Conservation (phyloP, 2,888 invertebrate species). For the Chrysopilus asiliformis region DNA sequence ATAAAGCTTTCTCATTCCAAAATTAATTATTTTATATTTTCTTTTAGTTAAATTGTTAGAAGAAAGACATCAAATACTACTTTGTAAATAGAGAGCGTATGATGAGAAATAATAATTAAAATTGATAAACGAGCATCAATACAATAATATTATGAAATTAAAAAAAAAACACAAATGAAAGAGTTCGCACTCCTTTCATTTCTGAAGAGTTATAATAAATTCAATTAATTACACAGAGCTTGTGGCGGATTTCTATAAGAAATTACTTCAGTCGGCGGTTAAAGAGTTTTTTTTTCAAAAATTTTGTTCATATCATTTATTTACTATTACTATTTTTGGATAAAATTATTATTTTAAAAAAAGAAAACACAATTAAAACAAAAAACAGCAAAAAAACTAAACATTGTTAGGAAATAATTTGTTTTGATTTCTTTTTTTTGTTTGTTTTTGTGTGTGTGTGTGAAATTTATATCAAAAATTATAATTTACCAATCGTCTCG, state of each 20-base stretch:
- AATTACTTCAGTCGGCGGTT: conserved; percentile 15
- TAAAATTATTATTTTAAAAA: conserved; percentile 5
- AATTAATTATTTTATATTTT: conserved; percentile 2
- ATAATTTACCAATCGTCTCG: conserved; percentile 68
- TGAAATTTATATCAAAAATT: too few species aligned
- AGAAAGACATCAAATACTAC: conserved; percentile 8
- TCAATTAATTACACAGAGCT: conserved; percentile 24
- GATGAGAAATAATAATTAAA: background rate
- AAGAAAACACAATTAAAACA: too few species aligned
- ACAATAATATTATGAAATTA: background rate
- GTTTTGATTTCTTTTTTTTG: too few species aligned
- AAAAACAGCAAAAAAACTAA: too few species aligned
- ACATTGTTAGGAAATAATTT: too few species aligned
- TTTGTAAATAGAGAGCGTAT: conserved; percentile 8
- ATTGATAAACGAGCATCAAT: background rate
- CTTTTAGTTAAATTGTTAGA: conserved; percentile 8
- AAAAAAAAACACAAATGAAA: conserved; percentile 3
- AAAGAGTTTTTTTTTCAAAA: conserved; percentile 8
- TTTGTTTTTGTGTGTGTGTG: too few species aligned
- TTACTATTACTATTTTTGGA: conserved; percentile 14
- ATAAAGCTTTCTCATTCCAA: conserved; percentile 1
- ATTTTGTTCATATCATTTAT: conserved; percentile 5
- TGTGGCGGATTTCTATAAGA: conserved; percentile 35
- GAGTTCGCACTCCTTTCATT: conserved; percentile 1
- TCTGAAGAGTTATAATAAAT: conserved; percentile 30